Conservation (phyloP, 2,113 vertebrate genomes). For the Aphyosemion australe region DNA sequence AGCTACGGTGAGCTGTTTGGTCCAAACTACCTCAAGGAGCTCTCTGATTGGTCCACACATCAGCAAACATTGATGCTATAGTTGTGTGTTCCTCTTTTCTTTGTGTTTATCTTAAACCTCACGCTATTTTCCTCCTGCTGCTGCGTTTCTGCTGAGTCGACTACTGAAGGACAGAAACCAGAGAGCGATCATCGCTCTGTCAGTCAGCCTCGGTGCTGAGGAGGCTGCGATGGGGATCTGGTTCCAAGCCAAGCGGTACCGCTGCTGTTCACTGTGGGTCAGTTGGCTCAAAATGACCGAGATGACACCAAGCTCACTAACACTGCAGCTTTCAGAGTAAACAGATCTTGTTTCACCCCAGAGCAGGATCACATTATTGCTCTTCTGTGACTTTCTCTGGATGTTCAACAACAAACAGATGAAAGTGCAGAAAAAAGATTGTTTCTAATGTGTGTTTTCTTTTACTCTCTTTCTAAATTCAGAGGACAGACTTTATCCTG, state of each 20-base stretch:
- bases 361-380: conserved; percentile 5
- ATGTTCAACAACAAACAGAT: conserved; percentile 7
- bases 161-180: conserved; percentile 26
- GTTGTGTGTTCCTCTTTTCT: not conserved
- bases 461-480: not conserved
- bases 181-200: conserved; percentile 37
- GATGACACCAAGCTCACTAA: conserved; percentile 42
- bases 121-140: conserved; percentile 1
- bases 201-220: conserved; percentile 49
- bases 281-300: conserved; percentile 35
- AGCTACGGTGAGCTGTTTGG: conserved; percentile 55
- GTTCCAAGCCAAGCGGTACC: conserved; percentile 71
- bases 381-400: not conserved
- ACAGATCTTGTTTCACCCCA: conserved; percentile 45
- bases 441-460: conserved; percentile 11
- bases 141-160: conserved; percentile 43
- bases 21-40: conserved; percentile 59
- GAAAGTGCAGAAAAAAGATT: conserved; percentile 6
- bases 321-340: conserved; percentile 22
- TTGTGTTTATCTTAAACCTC: not conserved
- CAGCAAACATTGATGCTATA: conserved; percentile 47
- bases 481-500: not conserved
- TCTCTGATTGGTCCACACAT: conserved; percentile 60
- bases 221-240: conserved; percentile 54
- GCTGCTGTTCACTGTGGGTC: conserved; percentile 44